Conservation (phyloP, 2,888 invertebrate species). For the Tenthredo distinguenda region DNA sequence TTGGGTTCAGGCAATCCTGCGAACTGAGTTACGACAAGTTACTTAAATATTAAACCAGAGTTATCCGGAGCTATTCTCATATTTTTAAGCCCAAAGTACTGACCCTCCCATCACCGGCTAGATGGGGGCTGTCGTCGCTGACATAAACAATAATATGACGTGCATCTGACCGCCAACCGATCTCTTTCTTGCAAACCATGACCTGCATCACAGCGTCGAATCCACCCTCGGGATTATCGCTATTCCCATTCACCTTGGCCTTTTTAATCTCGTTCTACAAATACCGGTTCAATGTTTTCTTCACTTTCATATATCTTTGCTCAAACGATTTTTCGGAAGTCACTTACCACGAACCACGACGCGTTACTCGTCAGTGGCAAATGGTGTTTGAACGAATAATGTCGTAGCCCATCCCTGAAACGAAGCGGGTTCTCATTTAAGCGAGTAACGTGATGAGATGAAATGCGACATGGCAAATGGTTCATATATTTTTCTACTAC, state of each 20-base stretch:
- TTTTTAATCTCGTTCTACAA: constrained; percentile 73
- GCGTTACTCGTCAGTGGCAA: not conserved
- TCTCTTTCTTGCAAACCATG: constrained; percentile 84
- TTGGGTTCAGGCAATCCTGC: constrained; percentile 86
- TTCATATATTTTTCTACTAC: constrained; percentile 64
- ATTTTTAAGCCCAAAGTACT: constrained; percentile 54
- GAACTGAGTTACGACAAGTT: constrained; percentile 72
- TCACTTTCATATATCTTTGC: not conserved
- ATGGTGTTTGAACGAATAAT: not conserved
- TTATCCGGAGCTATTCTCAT: too few species aligned
- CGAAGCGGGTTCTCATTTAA: not conserved
- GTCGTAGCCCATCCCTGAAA: not conserved
- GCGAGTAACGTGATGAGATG: not conserved
- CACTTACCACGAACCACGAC: not conserved
- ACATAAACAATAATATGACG: constrained; percentile 89
- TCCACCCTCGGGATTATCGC: constrained; percentile 90
- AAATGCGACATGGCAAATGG: not conserved
- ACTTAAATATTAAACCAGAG: not conserved
- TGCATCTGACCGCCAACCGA: constrained; percentile 89
- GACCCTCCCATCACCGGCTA: constrained; percentile 79
- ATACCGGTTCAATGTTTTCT: not conserved
- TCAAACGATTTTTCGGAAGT: not conserved
- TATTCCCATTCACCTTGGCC: constrained; percentile 79
- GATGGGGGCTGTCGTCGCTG: constrained; percentile 89
- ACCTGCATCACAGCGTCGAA: constrained; percentile 94